These are phyloP conservation scores for Sorex fumeus DNA, from an alignment of 2,113 vertebrate genomes.

Conservation along the genomic window DNA sequence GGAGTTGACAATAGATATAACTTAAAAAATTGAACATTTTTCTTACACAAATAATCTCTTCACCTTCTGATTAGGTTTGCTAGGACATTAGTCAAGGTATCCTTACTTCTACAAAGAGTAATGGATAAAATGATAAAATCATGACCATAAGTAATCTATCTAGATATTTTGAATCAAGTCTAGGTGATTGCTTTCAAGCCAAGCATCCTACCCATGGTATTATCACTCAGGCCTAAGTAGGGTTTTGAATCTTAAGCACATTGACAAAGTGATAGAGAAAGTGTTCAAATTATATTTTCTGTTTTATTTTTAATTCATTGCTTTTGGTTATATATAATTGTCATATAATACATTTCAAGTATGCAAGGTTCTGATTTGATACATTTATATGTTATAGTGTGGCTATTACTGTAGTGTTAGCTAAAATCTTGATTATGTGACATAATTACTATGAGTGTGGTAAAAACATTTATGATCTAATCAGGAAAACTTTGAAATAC, in stretches of 20 bases:
- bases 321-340: not conserved
- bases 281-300: no score
- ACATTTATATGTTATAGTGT: not conserved
- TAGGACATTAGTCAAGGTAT: not conserved
- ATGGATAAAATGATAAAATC: not conserved
- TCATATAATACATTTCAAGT: not conserved
- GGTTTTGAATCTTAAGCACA: not conserved
- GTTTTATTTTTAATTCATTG: no score
- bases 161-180: not conserved
- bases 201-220: no score
- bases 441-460: not conserved
- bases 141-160: not conserved
- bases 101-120: not conserved
- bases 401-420: not conserved
- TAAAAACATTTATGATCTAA: not conserved
- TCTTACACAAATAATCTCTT: not conserved
- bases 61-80: not conserved
- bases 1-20: not conserved
- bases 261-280: not conserved
- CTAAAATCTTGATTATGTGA: not conserved
- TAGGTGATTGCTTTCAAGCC: no score
- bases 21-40: not conserved
- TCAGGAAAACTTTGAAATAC: not conserved
- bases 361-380: not conserved
- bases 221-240: no score